Evolutionary conservation across 2,888 invertebrate species (phyloP).

Genomic region (Euzophera pinguis): DNA sequence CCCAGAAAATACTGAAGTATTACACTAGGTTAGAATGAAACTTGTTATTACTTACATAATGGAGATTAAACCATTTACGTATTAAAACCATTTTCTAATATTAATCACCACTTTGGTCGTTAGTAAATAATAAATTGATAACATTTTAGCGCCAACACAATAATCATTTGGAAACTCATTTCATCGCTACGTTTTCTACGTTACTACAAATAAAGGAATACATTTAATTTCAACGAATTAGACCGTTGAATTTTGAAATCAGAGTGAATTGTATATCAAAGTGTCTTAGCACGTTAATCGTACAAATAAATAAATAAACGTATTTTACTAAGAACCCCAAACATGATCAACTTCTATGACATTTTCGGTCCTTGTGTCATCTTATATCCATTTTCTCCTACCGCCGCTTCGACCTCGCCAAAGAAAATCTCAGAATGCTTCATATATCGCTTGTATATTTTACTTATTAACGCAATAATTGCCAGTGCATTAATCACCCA

Average conservation of each 20-base stretch:
- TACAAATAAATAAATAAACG: too few relatives aligned
- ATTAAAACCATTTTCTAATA: not conserved
- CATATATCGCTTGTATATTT: not conserved
- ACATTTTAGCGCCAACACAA: not conserved
- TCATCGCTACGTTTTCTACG: not conserved
- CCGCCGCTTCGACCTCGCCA: not conserved
- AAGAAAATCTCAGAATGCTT: not conserved
- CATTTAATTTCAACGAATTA: too few relatives aligned
- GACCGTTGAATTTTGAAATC: too few relatives aligned
- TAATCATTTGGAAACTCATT: not conserved
- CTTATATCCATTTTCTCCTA: constrained; percentile 4
- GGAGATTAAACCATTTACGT: not conserved
- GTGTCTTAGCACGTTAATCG: too few relatives aligned
- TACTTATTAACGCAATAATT: not conserved
- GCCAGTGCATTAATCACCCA: not conserved
- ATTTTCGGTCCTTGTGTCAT: not conserved
- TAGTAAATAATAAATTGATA: constrained; percentile 5
- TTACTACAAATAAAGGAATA: too few relatives aligned
- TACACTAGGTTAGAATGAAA: too few relatives aligned
- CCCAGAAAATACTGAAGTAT: too few relatives aligned
- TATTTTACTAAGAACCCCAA: too few relatives aligned
- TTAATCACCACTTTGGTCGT: not conserved
- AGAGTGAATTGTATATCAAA: too few relatives aligned
- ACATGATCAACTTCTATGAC: not conserved
- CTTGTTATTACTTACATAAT: too few relatives aligned